phyloP scores from a whole-genome alignment of 2,113 vertebrate species.

The Ibidorhyncha struthersii region DNA sequence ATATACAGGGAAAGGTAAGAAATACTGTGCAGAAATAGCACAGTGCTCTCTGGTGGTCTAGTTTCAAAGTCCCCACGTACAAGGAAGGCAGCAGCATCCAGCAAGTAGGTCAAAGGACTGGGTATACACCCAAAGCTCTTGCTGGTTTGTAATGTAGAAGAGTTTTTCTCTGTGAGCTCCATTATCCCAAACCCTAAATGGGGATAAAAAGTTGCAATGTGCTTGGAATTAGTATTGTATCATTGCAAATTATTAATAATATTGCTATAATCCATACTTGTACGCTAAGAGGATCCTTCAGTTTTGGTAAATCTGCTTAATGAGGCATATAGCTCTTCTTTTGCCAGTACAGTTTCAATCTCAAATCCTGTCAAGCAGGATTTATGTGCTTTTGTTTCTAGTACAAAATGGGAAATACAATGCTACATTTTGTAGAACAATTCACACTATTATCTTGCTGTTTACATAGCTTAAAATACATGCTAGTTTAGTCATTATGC shows the following conservation, averaged over 20 bases:
- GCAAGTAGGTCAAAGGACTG: neutral
- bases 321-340: neutral
- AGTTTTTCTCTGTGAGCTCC: neutral
- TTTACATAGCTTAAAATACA: neutral
- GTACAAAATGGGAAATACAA: neutral
- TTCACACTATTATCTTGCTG: neutral
- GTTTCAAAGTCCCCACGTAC: neutral
- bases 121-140: neutral
- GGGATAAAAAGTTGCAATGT: neutral
- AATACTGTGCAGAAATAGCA: neutral
- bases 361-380: conserved; percentile 3
- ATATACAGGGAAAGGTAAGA: neutral
- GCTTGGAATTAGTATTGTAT: neutral
- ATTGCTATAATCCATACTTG: neutral
- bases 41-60: conserved; percentile 6
- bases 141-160: neutral
- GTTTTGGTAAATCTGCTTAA: neutral
- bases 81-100: neutral
- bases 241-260: neutral
- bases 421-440: neutral
- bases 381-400: conserved; percentile 25
- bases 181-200: neutral
- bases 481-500: neutral
- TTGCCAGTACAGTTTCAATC: neutral
- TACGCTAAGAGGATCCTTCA: neutral